Evolutionary conservation across 2,113 vertebrate genomes (phyloP).

Genomic region (Menura novaehollandiae): DNA sequence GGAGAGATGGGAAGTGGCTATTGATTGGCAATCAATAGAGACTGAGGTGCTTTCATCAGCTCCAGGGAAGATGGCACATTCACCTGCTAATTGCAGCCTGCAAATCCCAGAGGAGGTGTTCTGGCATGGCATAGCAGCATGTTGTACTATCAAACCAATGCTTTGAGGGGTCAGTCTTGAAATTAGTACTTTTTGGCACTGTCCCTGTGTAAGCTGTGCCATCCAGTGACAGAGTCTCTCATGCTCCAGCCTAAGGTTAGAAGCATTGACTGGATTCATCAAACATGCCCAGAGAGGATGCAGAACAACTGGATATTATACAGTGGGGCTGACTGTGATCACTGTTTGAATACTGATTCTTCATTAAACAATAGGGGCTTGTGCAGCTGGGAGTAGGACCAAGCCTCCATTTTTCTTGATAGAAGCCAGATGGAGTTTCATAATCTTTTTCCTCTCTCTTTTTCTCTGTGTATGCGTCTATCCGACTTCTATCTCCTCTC

Average conservation of each 20-base stretch:
- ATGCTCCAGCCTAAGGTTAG: background rate
- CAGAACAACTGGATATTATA: background rate
- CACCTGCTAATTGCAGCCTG: slow-evolving; percentile 23
- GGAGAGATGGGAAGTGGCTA: slow-evolving; percentile 37
- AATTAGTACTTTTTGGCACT: background rate
- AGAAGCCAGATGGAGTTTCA: background rate
- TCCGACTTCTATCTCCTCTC: background rate
- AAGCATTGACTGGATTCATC: background rate
- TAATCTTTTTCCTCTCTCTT: background rate
- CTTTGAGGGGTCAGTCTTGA: background rate
- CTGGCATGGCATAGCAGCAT: background rate
- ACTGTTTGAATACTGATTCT: slow-evolving; percentile 15
- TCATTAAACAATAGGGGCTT: background rate
- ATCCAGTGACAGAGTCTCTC: background rate
- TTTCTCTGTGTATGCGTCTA: background rate
- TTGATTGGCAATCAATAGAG: slow-evolving; percentile 51
- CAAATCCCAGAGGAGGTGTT: background rate
- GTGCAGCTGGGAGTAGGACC: background rate
- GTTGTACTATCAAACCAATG: background rate
- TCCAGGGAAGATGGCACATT: background rate
- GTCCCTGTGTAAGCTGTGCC: background rate
- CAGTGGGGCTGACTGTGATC: background rate
- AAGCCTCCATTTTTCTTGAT: background rate
- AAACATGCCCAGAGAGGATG: background rate
- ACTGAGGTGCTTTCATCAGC: slow-evolving; percentile 22